These are phyloP conservation scores for Drosophila orosa DNA, from an alignment of 1,140 invertebrate species.

Conservation along the genomic window DNA sequence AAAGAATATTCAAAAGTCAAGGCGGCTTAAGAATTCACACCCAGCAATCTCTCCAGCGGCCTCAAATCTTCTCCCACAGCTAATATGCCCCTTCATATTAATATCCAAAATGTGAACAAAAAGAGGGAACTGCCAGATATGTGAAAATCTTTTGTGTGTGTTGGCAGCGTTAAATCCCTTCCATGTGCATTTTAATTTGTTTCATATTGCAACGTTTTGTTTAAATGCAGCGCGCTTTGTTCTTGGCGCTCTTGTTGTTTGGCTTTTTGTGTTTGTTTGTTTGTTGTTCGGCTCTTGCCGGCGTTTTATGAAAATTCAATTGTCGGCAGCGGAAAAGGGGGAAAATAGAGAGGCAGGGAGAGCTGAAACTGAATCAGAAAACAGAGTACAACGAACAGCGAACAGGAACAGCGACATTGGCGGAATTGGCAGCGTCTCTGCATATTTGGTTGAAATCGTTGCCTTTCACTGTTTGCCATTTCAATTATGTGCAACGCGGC, in stretches of 20 bases:
- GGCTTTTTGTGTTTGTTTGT: constrained; percentile 46
- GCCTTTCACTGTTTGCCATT: constrained; percentile 82
- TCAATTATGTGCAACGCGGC: constrained; percentile 82
- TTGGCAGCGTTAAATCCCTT: constrained; percentile 48
- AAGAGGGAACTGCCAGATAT: constrained; percentile 57
- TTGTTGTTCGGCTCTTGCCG: constrained; percentile 37
- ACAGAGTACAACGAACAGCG: background rate
- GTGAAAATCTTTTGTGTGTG: constrained; percentile 63
- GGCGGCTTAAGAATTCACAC: constrained; percentile 10
- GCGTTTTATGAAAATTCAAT: constrained; percentile 81
- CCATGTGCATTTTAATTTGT: constrained; percentile 73
- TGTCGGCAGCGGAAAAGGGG: constrained; percentile 39
- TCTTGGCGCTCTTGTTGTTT: constrained; percentile 32
- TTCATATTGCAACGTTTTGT: constrained; percentile 79
- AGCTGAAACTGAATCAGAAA: constrained; percentile 18
- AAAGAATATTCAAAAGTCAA: constrained; percentile 29
- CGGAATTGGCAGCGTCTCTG: constrained; percentile 61
- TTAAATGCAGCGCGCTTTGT: constrained; percentile 73
- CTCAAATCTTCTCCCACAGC: constrained; percentile 33
- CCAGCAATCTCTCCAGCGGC: background rate
- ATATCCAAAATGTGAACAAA: constrained; percentile 36
- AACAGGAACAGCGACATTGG: constrained; percentile 25
- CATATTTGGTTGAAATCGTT: constrained; percentile 78
- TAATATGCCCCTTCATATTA: constrained; percentile 45
- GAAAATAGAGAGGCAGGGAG: constrained; percentile 4